Evolutionary conservation across 2,113 vertebrate genomes (phyloP).

Genomic region (Leucosticte australis): DNA sequence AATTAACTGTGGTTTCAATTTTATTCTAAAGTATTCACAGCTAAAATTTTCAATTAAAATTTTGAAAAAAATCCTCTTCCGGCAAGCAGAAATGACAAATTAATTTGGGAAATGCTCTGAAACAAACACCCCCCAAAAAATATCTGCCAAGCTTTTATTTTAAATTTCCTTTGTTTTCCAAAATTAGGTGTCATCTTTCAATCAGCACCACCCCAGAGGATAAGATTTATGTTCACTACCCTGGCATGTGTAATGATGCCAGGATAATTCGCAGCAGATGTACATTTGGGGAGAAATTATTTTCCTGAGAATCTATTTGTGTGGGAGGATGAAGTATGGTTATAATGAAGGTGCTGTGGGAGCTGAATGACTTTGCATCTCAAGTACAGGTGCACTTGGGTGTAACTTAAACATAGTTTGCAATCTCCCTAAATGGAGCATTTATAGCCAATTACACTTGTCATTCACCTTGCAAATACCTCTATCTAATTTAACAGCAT

Average conservation of each 20-base stretch:
- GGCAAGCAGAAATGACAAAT: neutral
- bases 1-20: neutral
- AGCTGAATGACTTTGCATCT: slow-evolving; percentile 61
- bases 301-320: slow-evolving; percentile 56
- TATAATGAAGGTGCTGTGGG: slow-evolving; percentile 55
- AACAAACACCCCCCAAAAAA: neutral
- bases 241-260: slow-evolving; percentile 45
- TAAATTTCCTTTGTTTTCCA: slow-evolving; percentile 25
- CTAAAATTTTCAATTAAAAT: neutral
- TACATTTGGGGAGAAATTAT: slow-evolving; percentile 64
- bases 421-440: slow-evolving; percentile 62
- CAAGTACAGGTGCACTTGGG: slow-evolving; percentile 65
- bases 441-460: slow-evolving; percentile 68
- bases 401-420: slow-evolving; percentile 69
- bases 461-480: slow-evolving; percentile 61
- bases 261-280: slow-evolving; percentile 53
- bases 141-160: neutral
- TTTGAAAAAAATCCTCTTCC: neutral
- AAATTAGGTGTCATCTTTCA: slow-evolving; percentile 36
- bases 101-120: neutral
- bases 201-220: neutral
- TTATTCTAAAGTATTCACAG: neutral
- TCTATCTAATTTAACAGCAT: slow-evolving; percentile 49
- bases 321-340: slow-evolving; percentile 61
- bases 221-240: slow-evolving; percentile 25